Evolutionary conservation across 2,888 invertebrate genomes (phyloP), one percentile per base, ranked within the genome.

Genomic region (Microctonus aethiopoides): DNA sequence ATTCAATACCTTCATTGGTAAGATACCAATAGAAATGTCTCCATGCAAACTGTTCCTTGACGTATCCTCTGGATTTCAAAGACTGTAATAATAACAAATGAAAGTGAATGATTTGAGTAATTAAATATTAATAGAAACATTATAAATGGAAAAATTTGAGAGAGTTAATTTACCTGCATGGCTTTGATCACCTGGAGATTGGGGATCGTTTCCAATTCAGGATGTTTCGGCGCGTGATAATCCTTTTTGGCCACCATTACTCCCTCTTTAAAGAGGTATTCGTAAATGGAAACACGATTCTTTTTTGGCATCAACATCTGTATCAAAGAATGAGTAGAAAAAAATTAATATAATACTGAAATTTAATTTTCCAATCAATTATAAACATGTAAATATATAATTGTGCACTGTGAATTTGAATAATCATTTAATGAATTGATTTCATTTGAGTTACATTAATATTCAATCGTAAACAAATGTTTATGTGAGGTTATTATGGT

Each of bases 21-120:
- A 99, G 90, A 88, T 97, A 97, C 98, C 99, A 99, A 88, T 99
- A 99, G 84, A 95, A 99, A 87, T 99, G 99, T 83, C 99, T 93
- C 99, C 99, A 99, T 4, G 99, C 98, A 88, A 99, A 99, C 88
- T 99, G 99, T 90, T 99, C 99, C 87, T 95, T 96, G n/a, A 99
- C 99, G 84, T 93, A 95, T 72, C 98, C 99, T 87, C 95, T 92
- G 3, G 99, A 99, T 88, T 98, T 98, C 78, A 99, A 89, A 9
- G 97, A 97, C 91, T 92, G 83, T 22, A 89, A 86, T 73, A 26
- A 72, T 9, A 62, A 29, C 29, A 24, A 59, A 1, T 66, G 68
- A 36, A 22, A 13, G 41, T 36, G n/a, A n/a, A n/a, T n/a, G n/a
- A n/a, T n/a, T n/a, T n/a, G n/a, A n/a, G n/a, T n/a, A n/a, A n/a